These are phyloP conservation scores for Drosophila kambysellisi DNA, from an alignment of 2,888 invertebrate genomes.

Conservation along the genomic window DNA sequence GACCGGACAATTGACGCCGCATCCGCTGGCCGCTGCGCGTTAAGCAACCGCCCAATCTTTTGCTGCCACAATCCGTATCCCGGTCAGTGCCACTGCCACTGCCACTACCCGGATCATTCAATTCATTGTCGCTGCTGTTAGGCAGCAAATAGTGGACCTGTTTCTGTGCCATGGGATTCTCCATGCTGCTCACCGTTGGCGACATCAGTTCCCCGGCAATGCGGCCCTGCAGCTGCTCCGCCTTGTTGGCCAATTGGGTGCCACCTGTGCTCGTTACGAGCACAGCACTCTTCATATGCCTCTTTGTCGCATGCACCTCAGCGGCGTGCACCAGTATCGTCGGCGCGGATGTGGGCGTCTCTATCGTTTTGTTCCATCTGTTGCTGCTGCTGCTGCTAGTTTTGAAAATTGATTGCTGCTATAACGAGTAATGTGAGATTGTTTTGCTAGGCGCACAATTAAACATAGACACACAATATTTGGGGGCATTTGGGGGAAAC, in stretches of 20 bases:
- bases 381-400: conserved; percentile 57
- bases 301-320: conserved; percentile 77
- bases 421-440: conserved; percentile 82
- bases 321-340: conserved; percentile 80
- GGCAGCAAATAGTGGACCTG: conserved; percentile 65
- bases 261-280: conserved; percentile 57
- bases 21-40: conserved; percentile 45
- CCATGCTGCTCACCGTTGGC: conserved; percentile 18
- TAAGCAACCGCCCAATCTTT: conserved; percentile 14
- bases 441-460: conserved; percentile 59
- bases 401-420: conserved; percentile 82
- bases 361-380: conserved; percentile 31
- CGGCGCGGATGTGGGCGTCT: conserved; percentile 49
- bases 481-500: background rate
- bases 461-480: conserved; percentile 38
- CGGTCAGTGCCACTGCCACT: background rate
- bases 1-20: conserved; percentile 69
- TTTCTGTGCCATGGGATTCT: conserved; percentile 52
- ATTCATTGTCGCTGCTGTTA: conserved; percentile 29
- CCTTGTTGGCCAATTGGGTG: conserved; percentile 45
- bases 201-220: conserved; percentile 22
- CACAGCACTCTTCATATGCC: conserved; percentile 65
- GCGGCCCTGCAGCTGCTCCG: conserved; percentile 33
- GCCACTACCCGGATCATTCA: conserved; percentile 34
- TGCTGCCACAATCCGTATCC: background rate